These are phyloP conservation scores for Frankliniella fusca DNA, from an alignment of 2,888 invertebrate genomes.

Conservation along the genomic window DNA sequence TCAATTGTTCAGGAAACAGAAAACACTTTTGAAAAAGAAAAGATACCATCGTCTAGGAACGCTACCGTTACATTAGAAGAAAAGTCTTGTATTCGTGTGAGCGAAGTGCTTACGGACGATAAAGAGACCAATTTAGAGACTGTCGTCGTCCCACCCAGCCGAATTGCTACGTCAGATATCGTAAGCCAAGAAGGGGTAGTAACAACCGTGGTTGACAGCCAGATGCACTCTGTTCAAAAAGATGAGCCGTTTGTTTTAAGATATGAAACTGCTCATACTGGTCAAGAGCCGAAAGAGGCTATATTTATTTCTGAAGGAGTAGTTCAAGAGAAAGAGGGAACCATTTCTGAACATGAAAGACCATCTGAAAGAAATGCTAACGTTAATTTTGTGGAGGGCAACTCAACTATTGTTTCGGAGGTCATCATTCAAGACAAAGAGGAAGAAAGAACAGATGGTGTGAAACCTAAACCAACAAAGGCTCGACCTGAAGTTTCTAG, in stretches of 20 bases:
- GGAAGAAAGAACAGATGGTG: conserved; percentile 31
- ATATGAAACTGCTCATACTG: not conserved
- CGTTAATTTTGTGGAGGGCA: conserved; percentile 41
- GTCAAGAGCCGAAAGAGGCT: conserved; percentile 48
- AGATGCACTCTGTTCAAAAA: not conserved
- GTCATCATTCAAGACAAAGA: conserved; percentile 29
- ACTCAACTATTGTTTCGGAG: conserved; percentile 40
- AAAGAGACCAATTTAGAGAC: not conserved
- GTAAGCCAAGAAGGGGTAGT: not conserved
- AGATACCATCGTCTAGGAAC: not conserved
- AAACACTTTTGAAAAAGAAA: conserved; percentile 21
- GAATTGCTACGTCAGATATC: not conserved
- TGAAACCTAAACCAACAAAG: not conserved
- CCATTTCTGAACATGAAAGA: conserved; percentile 42
- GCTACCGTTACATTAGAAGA: not conserved
- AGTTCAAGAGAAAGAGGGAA: conserved; percentile 62
- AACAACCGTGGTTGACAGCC: not conserved
- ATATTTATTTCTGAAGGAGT: conserved; percentile 57
- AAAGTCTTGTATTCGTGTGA: not conserved
- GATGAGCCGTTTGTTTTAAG: not conserved
- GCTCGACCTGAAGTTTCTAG: conserved; percentile 29
- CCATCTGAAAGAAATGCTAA: conserved; percentile 38
- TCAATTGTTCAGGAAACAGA: not conserved
- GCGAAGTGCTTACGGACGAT: not conserved
- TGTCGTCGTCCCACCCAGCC: not conserved